Base-by-base conservation (phyloP, 2,888 invertebrate species). In the Melipona bicolor region DNA sequence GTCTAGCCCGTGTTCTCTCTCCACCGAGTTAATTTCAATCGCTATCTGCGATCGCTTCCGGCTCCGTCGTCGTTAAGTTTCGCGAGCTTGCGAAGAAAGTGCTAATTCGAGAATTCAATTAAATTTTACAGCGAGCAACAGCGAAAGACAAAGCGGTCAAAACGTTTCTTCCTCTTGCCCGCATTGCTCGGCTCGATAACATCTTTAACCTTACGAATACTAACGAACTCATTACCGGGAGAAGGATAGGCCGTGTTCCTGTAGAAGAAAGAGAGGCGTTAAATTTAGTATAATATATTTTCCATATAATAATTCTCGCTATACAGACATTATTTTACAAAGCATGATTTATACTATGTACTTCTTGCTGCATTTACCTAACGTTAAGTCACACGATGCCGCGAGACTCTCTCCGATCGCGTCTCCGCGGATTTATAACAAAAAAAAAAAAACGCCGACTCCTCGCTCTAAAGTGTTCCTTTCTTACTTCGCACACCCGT, bases 231-330 rank as follows among this genome's bases (percentile, higher is more conserved):
- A 49, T 76, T 81, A 71, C 32, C 36, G 5, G 32, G 17, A 21
- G n/a, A 13, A 32, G 24, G 27, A 24, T 17, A 27, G 49, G 50
- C 32, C 5, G 11, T 62, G 56, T 24, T 9, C 54, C 61, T 80
- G 52, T 32, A 73, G 15, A 24, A 54, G 4, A 19, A 24, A 62
- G 64, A 50, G 56, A 61, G 43, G 21, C 49, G 49, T 85, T 94
- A 94, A 94, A 94, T 94, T 94, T 91, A 93, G 94, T 94, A 94
- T 94, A 94, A 94, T 94, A 94, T 94, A 94, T 94, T 94, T 94
- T 94, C 93, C 94, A 94, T 94, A 92, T 94, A 94, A 93, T 94
- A 92, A 93, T 94, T 94, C 92, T 94, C 93, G 94, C 94, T 94
- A 94, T 94, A 94, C 94, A 94, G 94, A 94, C 94, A 94, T 92